These are phyloP conservation scores for Calephelis virginiensis DNA, from an alignment of 1,140 invertebrate species.

Conservation along the genomic window DNA sequence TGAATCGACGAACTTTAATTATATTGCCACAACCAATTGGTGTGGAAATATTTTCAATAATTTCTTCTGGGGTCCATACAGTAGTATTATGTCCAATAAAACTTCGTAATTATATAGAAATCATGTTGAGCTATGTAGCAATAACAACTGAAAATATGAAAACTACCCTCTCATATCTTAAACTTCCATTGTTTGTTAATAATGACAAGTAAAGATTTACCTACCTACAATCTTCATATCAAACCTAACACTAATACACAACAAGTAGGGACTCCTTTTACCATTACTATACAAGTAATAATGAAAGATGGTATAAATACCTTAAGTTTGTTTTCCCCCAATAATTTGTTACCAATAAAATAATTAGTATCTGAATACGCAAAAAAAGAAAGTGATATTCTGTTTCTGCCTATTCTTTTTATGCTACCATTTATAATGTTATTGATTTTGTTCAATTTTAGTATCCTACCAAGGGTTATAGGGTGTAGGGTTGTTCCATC, in stretches of 20 bases:
- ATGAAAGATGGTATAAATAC: neutral
- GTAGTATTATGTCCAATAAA: no score
- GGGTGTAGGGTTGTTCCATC: neutral
- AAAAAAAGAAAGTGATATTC: neutral
- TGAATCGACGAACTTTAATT: constrained; percentile 18
- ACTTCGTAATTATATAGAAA: no score
- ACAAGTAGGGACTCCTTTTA: neutral
- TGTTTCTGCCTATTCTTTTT: neutral
- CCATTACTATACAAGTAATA: constrained; percentile 5
- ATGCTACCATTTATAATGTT: neutral
- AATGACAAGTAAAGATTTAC: no score
- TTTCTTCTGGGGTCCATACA: constrained; percentile 13
- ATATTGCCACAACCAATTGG: constrained; percentile 24
- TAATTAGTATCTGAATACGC: neutral
- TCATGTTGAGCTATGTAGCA: no score
- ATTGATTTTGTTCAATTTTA: neutral
- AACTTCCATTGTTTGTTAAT: no score
- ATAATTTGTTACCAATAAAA: neutral
- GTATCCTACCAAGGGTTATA: neutral
- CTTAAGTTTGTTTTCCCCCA: neutral
- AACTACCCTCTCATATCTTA: no score
- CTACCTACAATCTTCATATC: no score
- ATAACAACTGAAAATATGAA: no score
- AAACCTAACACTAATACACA: no score
- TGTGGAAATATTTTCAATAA: constrained; percentile 15